These are phyloP conservation scores for Ctena decussata DNA, from an alignment of 2,888 invertebrate genomes.

Conservation along the genomic window DNA sequence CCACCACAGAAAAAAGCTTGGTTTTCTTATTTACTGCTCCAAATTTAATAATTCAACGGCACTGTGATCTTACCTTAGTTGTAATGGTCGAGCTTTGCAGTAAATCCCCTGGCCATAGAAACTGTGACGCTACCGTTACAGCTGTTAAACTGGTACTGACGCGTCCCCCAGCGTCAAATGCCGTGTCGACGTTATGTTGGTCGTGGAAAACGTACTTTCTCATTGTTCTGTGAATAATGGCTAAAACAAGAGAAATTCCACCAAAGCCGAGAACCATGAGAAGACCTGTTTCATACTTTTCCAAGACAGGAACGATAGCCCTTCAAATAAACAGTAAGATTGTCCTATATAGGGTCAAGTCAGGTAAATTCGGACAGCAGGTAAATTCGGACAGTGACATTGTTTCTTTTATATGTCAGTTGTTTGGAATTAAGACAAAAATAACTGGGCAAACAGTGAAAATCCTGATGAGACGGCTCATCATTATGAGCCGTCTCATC, in stretches of 20 bases:
- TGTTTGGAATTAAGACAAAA: too few species aligned
- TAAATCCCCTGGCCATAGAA: slow-evolving; percentile 75
- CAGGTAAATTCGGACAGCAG: too few species aligned
- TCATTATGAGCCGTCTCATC: too few species aligned
- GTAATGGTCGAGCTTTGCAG: slow-evolving; percentile 72
- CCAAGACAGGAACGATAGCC: slow-evolving; percentile 39
- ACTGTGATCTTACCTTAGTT: slow-evolving; percentile 70
- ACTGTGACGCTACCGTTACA: slow-evolving; percentile 73
- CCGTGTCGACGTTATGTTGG: slow-evolving; percentile 71
- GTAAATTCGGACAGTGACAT: too few species aligned
- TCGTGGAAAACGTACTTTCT: slow-evolving; percentile 73
- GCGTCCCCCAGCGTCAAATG: slow-evolving; percentile 75
- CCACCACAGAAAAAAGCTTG: too few species aligned
- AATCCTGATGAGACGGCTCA: too few species aligned
- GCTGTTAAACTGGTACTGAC: slow-evolving; percentile 71
- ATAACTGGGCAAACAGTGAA: too few species aligned
- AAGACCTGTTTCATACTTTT: slow-evolving; percentile 67
- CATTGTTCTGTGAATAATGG: slow-evolving; percentile 68
- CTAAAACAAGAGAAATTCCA: slow-evolving; percentile 71
- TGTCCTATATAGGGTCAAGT: too few species aligned
- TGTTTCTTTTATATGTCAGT: too few species aligned
- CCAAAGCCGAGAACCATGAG: slow-evolving; percentile 74
- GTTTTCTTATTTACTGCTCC: too few species aligned
- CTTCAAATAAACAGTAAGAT: too few species aligned
- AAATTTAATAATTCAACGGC: too few species aligned